phyloP scores from a whole-genome alignment of 1,140 invertebrate species.

The Pogonognathellus flavescens region DNA sequence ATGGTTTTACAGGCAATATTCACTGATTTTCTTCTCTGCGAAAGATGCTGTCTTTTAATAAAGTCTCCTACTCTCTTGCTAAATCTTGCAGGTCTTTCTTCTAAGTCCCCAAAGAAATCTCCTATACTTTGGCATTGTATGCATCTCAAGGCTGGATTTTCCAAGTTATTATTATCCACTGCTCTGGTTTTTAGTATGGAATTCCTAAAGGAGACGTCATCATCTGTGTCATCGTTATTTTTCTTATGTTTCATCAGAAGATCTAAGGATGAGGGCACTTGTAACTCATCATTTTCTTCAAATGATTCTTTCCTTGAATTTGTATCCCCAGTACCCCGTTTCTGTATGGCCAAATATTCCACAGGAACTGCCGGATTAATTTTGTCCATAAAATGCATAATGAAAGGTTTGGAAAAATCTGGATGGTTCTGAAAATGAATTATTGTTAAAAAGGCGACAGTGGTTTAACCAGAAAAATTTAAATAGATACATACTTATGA shows the following conservation, averaged over 20 bases:
- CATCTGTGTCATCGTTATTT: neutral
- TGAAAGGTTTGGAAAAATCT: neutral
- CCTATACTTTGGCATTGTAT: conserved; percentile 34
- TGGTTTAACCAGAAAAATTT: too few species aligned
- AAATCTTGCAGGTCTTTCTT: conserved; percentile 39
- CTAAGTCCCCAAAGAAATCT: conserved; percentile 52
- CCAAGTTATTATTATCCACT: neutral
- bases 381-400: neutral
- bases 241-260: neutral
- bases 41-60: neutral
- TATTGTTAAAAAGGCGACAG: too few species aligned
- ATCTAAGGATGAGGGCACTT: neutral
- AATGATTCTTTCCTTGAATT: neutral
- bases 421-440: too few species aligned
- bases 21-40: neutral
- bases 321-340: neutral
- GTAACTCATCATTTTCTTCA: neutral
- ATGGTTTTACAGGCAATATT: neutral
- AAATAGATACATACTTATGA: too few species aligned
- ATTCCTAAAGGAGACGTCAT: neutral
- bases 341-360: too few species aligned
- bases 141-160: neutral
- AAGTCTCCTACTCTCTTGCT: neutral
- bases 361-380: neutral
- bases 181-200: neutral